Evolutionary conservation across 2,888 invertebrate genomes (phyloP).

Genomic region (Bellardia bayeri): DNA sequence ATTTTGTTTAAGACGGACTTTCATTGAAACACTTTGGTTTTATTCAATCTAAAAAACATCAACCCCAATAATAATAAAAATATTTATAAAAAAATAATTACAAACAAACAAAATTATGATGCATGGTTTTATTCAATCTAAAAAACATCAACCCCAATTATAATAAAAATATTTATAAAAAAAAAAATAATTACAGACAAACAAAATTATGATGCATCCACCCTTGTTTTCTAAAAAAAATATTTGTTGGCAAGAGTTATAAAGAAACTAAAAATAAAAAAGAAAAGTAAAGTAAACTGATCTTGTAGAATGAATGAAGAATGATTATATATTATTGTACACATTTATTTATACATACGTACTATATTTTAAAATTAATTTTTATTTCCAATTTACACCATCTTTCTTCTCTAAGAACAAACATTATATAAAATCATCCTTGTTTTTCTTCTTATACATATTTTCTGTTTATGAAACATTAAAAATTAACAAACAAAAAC

Average conservation of each 20-base stretch:
- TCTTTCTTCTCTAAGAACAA: conserved; percentile 50
- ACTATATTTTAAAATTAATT: conserved; percentile 33
- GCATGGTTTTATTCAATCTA: conserved; percentile 31
- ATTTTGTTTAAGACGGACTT: neutral
- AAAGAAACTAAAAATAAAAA: neutral
- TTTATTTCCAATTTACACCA: conserved; percentile 57
- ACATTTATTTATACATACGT: conserved; percentile 20
- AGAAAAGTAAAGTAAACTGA: neutral
- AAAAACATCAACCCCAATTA: neutral
- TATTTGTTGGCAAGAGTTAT: neutral
- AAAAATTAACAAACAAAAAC: conserved; percentile 29
- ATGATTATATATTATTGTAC: conserved; percentile 18
- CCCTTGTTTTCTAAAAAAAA: neutral
- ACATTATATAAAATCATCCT: conserved; percentile 18
- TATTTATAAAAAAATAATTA: conserved; percentile 8
- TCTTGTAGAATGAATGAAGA: neutral
- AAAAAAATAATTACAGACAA: neutral
- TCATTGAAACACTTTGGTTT: conserved; percentile 54
- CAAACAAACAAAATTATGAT: conserved; percentile 45
- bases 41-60: neutral
- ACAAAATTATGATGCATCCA: conserved; percentile 59
- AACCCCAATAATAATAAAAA: neutral
- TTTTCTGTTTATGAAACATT: conserved; percentile 43
- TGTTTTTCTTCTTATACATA: conserved; percentile 36
- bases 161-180: neutral